Conservation (phyloP, 1,140 invertebrate species). For the Physella acuta region DNA sequence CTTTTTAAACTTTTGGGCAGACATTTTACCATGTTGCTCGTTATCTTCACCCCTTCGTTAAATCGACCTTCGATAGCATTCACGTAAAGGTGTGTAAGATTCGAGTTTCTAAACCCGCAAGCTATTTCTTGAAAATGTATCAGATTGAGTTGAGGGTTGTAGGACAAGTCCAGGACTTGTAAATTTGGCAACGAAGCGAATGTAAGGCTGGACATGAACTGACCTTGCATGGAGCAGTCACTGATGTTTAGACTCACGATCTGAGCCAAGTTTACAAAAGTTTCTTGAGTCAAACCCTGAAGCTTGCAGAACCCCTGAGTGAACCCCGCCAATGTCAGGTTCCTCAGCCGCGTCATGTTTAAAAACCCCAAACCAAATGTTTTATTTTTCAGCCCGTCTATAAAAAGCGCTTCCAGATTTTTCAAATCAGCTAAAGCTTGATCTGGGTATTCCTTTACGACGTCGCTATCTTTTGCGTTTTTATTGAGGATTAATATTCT, state of each 20-base stretch:
- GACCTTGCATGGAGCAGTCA: background rate
- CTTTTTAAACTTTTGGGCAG: background rate
- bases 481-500: background rate
- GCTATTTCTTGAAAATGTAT: background rate
- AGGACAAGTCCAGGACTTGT: background rate
- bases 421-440: background rate
- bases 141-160: background rate
- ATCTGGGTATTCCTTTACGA: background rate
- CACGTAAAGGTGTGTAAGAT: background rate
- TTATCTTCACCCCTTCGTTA: background rate
- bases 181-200: background rate
- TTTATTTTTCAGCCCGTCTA: background rate
- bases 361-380: background rate
- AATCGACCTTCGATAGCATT: background rate
- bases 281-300: background rate
- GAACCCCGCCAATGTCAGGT: background rate
- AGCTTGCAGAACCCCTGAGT: background rate
- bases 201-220: background rate
- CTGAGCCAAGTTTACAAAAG: background rate
- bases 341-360: background rate
- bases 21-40: background rate
- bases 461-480: background rate
- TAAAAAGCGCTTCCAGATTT: background rate
- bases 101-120: background rate
- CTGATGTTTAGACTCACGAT: background rate